Conservation (phyloP, 2,113 vertebrate species). For the Anseranas semipalmata region DNA sequence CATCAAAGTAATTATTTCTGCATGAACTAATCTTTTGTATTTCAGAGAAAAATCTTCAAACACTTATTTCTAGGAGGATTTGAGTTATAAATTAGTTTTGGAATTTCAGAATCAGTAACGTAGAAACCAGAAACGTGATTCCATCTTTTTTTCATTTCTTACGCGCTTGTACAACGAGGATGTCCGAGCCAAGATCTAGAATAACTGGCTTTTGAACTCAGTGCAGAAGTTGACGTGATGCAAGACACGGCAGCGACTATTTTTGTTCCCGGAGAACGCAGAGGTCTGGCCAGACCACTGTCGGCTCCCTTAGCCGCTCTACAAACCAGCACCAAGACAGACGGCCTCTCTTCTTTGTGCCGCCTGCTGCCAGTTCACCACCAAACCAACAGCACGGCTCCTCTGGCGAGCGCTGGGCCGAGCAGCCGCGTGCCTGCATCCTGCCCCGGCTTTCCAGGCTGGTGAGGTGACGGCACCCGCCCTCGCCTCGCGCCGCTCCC, state of each 20-base stretch:
- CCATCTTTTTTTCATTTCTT: not conserved
- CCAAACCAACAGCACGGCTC: not conserved
- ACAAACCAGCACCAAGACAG: not conserved
- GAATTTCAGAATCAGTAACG: not conserved
- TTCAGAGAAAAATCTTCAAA: not conserved
- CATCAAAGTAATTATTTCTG: not conserved
- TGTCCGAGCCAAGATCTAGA: fast-evolving
- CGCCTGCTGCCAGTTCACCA: not conserved
- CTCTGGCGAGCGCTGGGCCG: fast-evolving
- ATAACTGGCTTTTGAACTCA: not conserved
- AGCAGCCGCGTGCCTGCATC: fast-evolving
- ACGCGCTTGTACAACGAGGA: not conserved
- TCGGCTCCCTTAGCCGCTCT: not conserved
- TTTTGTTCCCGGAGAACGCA: too few relatives aligned
- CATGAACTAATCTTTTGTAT: not conserved
- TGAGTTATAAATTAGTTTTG: not conserved
- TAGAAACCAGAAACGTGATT: not conserved
- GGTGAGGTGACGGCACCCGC: fast-evolving
- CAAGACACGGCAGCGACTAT: not conserved
- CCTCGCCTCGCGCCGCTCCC: too few relatives aligned
- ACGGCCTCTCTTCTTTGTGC: not conserved
- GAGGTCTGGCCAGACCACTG: not conserved
- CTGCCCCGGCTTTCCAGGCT: not conserved
- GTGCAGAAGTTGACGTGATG: fast-evolving
- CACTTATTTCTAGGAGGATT: not conserved